These are phyloP conservation scores for Drosophila acutilabella DNA, from an alignment of 2,888 invertebrate species.

Conservation along the genomic window DNA sequence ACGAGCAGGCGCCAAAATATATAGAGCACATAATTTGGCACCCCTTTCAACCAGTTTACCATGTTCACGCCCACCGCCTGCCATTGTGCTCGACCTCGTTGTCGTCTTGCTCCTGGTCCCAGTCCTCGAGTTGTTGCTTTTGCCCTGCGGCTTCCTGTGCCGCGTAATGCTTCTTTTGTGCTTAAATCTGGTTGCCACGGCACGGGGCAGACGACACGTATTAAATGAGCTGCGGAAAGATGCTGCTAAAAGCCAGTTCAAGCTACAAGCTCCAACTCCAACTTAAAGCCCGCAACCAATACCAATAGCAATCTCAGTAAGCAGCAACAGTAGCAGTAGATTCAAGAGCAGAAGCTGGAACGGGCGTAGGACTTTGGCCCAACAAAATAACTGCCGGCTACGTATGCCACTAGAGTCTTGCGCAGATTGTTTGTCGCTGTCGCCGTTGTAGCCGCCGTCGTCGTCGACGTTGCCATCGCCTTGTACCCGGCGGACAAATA, in stretches of 20 bases:
- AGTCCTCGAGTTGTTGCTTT: constrained; percentile 41
- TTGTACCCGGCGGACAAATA: constrained; percentile 6
- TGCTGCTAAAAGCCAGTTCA: constrained; percentile 31
- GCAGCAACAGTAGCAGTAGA: no score
- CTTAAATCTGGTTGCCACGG: constrained; percentile 78
- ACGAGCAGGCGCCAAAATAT: constrained; percentile 67
- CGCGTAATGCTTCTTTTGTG: constrained; percentile 77
- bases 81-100: no score
- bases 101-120: not conserved
- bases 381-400: constrained; percentile 47
- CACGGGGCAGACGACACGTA: constrained; percentile 75
- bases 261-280: constrained; percentile 9
- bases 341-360: not conserved
- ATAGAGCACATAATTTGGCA: constrained; percentile 59
- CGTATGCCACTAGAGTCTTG: constrained; percentile 56
- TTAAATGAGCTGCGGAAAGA: constrained; percentile 74
- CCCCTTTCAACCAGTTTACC: constrained; percentile 41
- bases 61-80: not conserved
- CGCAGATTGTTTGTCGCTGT: constrained; percentile 68
- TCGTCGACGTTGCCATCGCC: constrained; percentile 24
- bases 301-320: constrained; percentile 10
- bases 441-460: not conserved
- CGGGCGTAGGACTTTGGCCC: not conserved
- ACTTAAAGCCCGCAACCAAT: not conserved
- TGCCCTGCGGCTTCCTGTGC: constrained; percentile 70